Percentiles rank a stretch among this genome's conserved stretches.
phyloP scores from a whole-genome alignment of 2,888 invertebrate genomes.

The Biston stratarius region DNA sequence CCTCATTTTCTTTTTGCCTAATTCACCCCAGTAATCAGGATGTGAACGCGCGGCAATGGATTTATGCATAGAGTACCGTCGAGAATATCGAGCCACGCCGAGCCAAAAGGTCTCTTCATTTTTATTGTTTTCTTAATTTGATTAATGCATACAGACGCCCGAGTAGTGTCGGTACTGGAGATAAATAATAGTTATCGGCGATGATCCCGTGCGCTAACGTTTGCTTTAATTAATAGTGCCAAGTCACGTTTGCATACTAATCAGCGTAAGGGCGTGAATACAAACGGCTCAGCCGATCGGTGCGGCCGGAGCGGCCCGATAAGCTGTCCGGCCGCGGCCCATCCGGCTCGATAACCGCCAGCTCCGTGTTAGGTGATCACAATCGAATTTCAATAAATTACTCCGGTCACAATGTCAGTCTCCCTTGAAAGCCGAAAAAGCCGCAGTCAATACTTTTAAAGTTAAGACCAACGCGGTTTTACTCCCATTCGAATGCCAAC shows the following conservation, averaged over 20 bases:
- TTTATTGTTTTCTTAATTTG: no score
- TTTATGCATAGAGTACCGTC: no score
- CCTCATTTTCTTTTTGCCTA: no score
- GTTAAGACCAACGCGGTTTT: neutral
- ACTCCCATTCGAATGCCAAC: neutral
- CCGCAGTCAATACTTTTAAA: neutral
- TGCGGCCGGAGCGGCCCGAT: slow-evolving; percentile 3
- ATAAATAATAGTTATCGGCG: neutral
- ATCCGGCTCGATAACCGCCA: slow-evolving; percentile 10
- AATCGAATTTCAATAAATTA: slow-evolving; percentile 23
- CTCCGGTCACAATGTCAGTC: neutral
- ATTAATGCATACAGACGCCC: no score
- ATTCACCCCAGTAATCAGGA: no score
- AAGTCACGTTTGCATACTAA: slow-evolving; percentile 16
- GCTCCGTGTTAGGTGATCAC: slow-evolving; percentile 16
- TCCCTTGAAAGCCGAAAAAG: neutral
- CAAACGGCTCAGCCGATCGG: slow-evolving; percentile 6
- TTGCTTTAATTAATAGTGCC: slow-evolving; percentile 14
- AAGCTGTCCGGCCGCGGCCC: neutral
- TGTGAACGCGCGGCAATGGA: no score
- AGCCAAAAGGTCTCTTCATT: no score
- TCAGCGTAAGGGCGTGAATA: slow-evolving; percentile 7
- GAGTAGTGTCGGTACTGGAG: neutral
- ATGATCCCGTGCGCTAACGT: slow-evolving; percentile 5
- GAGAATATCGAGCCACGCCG: no score